These are phyloP conservation scores for Caenorhabditis wallacei DNA, from an alignment of 2,888 invertebrate genomes.

Conservation along the genomic window DNA sequence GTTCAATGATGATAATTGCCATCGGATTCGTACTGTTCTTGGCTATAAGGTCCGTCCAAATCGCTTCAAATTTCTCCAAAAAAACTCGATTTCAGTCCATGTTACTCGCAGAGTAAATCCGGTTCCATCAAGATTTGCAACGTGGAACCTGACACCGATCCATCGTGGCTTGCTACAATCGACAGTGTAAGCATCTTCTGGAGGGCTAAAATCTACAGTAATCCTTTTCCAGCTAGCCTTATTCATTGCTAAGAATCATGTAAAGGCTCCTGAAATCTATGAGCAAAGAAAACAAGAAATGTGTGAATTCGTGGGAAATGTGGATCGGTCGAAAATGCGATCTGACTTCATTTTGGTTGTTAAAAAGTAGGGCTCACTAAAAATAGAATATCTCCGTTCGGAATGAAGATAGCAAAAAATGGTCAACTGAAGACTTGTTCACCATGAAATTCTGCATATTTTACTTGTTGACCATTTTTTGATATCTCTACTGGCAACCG, in stretches of 20 bases:
- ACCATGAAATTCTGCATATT: neutral
- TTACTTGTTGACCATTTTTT: neutral
- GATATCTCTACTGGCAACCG: neutral
- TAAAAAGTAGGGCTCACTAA: neutral
- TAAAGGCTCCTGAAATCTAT: conserved; percentile 44
- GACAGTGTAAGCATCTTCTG: conserved; percentile 16
- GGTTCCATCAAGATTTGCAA: conserved; percentile 43
- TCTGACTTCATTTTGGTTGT: conserved; percentile 53
- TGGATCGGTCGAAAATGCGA: conserved; percentile 39
- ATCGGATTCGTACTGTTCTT: conserved; percentile 45
- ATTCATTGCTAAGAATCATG: conserved; percentile 24
- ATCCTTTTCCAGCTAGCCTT: conserved; percentile 32
- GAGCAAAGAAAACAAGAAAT: neutral
- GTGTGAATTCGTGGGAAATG: conserved; percentile 54
- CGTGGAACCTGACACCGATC: conserved; percentile 14
- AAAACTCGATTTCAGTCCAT: conserved; percentile 13
- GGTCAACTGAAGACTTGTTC: neutral
- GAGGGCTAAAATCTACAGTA: neutral
- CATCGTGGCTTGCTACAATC: conserved; percentile 2
- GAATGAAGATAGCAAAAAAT: neutral
- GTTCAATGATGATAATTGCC: conserved; percentile 23
- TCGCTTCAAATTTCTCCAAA: neutral
- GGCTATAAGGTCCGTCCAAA: conserved; percentile 9
- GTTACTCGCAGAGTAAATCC: conserved; percentile 33
- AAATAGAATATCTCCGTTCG: neutral